A percentile compares a stretch with the other conserved stretches of the same genome.
phyloP scores from a whole-genome alignment of 1,140 invertebrate species.

The Spodoptera litura region DNA sequence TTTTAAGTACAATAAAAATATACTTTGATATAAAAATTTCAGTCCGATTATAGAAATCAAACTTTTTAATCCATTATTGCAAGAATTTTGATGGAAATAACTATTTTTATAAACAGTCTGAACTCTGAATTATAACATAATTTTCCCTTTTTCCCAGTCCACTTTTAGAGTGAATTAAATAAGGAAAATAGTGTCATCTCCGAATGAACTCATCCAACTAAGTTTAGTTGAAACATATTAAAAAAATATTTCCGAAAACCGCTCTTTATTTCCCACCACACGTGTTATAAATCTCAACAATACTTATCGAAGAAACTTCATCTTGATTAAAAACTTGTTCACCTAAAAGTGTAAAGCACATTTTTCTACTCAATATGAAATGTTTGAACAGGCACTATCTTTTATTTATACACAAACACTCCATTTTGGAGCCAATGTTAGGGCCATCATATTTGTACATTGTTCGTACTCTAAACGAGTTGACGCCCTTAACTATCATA shows the following conservation, averaged over 20 bases:
- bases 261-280: slow-evolving; percentile 18
- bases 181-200: slow-evolving; percentile 5
- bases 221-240: background rate
- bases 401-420: slow-evolving; percentile 32
- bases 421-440: slow-evolving; percentile 32
- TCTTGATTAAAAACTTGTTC: slow-evolving; percentile 22
- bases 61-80: slow-evolving; percentile 22
- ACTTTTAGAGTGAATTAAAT: slow-evolving; percentile 10
- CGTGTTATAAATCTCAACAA: slow-evolving; percentile 16
- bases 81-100: slow-evolving; percentile 17
- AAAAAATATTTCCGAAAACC: slow-evolving; percentile 38
- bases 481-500: slow-evolving; percentile 26
- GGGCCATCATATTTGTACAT: slow-evolving; percentile 33
- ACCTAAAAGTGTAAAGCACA: slow-evolving; percentile 43
- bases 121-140: background rate
- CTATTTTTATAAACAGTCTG: slow-evolving; percentile 10
- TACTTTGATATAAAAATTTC: slow-evolving; percentile 45
- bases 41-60: slow-evolving; percentile 45
- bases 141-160: slow-evolving; percentile 18
- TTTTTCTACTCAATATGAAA: slow-evolving; percentile 45
- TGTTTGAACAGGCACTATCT: slow-evolving; percentile 48
- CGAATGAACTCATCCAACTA: slow-evolving; percentile 3
- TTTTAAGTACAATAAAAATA: slow-evolving; percentile 48
- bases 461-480: slow-evolving; percentile 33
- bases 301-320: slow-evolving; percentile 22